Percentiles rank a stretch among this genome's conserved stretches.
phyloP scores from a whole-genome alignment of 2,888 invertebrate genomes.

The Cantharis rufa region DNA sequence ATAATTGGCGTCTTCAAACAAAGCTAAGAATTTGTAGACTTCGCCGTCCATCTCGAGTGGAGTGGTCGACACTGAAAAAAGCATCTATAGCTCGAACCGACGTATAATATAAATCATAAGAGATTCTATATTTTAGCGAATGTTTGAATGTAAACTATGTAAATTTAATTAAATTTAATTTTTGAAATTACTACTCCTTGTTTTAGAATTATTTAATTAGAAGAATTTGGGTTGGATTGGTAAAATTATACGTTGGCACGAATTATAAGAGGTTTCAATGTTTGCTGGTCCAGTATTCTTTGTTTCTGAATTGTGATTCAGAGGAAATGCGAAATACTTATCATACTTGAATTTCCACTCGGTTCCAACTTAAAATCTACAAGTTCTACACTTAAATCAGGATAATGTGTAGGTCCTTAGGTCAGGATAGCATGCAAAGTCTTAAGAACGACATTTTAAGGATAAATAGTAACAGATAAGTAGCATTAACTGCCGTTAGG shows the following conservation, averaged over 20 bases:
- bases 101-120: neutral
- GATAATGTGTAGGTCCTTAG: constrained; percentile 12
- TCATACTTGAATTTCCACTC: constrained; percentile 20
- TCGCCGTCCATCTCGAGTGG: constrained; percentile 20
- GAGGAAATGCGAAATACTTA: constrained; percentile 15
- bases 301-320: constrained; percentile 16
- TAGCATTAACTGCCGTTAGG: constrained; percentile 22
- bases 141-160: neutral
- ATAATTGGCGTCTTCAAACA: constrained; percentile 45
- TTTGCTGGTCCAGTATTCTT: constrained; percentile 17
- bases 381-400: constrained; percentile 20
- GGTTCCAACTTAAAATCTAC: constrained; percentile 6
- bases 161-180: too few species aligned
- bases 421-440: constrained; percentile 18
- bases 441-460: constrained; percentile 23
- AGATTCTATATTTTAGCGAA: neutral
- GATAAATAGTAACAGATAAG: constrained; percentile 31
- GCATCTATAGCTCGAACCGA: neutral
- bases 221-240: neutral
- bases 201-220: neutral
- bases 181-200: neutral
- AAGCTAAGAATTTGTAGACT: constrained; percentile 38
- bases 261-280: neutral
- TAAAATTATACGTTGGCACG: neutral
- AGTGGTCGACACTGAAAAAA: constrained; percentile 3